Base-by-base conservation (phyloP, 2,113 vertebrate genomes). In the Anguilla rostrata region DNA sequence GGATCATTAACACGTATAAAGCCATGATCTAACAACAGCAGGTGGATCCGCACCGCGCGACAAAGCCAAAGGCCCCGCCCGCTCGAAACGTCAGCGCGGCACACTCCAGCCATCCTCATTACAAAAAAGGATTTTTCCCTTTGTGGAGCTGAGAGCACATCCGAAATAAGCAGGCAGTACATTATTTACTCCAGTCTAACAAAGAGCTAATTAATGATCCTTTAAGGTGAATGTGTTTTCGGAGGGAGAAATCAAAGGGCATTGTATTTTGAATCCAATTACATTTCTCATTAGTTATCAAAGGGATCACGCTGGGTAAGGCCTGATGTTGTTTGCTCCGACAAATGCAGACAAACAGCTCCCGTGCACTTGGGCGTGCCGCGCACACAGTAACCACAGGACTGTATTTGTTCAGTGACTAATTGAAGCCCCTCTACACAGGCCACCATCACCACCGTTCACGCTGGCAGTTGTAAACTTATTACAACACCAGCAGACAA, bases 221-320 rank as follows among this genome's bases (percentile, higher is more conserved):
- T 53, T 81, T 80, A 85, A 83, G 57, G 81, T 84, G 83, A 78
- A 85, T 82, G 49, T 87, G 40, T 26, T 29, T 56, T 75, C 49
- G 80, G 71, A n/a, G 75, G 56, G 57, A 86, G 78, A 85, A 87
- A 83, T 71, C 18, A 86, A 83, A 82, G 86, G 88, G 40, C 84
- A 86, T 87, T 87, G 88, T 89, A 85, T 89, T 80, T 84, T 46
- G 83, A 40, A 88, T 86, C 82, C 86, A 88, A 89, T 89, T 87
- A 89, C 80, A 66, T 78, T 87, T 88, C 86, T 88, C 87, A 90
- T 86, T 85, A 87, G 83, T 84, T 78, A 83, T 85, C 81, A 81
- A 78, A 29, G 81, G 81, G 43, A 56, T 83, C 86, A 85, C 34
- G 81, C 88, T 88, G 89, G 34, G 78, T 3, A 34, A 81, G 53